Base-by-base conservation (phyloP, 2,888 invertebrate genomes). In the Synanthedon myopaeformis region DNA sequence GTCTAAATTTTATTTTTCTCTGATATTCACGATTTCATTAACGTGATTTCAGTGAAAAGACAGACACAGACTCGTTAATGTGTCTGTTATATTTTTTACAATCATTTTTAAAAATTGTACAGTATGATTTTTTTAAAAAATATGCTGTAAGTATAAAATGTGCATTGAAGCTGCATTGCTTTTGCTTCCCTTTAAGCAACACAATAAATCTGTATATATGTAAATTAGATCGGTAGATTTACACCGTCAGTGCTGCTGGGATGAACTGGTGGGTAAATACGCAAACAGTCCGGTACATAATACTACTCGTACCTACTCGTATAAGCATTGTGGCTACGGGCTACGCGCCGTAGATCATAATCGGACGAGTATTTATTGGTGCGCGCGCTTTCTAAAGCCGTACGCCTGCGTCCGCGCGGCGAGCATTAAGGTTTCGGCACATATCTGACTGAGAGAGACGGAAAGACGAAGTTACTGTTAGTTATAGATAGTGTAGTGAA, bases 261-360 rank as follows among this genome's bases (percentile, higher is more conserved):
- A 45, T 45, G 45, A 45, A 45, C 45, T 45, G 45, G 45, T 45
- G 64, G 66, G 68, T 64, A 69, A 10, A 19, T 35, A 35, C 12
- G 19, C 67, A 45, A 45, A 45, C 13, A 45, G 45, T 45, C 45
- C 13, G 45, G 45, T 14, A 45, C 45, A 45, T 45, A 45, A 45
- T 45, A 45, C 45, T 35, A 8, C 10, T 35, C 35, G n/a, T 13
- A 45, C 45, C 45, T n/a, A n/a, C n/a, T n/a, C n/a, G n/a, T n/a
- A 45, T 14, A 13, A 13, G 13, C 45, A 66, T 64, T 67, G 74
- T 77, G 70, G 81, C 84, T 83, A 81, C 83, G 80, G 83, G 82
- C 83, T 85, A 84, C 84, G 83, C 76, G 77, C 72, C 82, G 85
- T 85, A 87, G 87, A 86, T 86, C 85, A 86, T 82, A 83, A 85